Conservation (phyloP, 2,113 vertebrate genomes). For the Cyphotilapia sp. region DNA sequence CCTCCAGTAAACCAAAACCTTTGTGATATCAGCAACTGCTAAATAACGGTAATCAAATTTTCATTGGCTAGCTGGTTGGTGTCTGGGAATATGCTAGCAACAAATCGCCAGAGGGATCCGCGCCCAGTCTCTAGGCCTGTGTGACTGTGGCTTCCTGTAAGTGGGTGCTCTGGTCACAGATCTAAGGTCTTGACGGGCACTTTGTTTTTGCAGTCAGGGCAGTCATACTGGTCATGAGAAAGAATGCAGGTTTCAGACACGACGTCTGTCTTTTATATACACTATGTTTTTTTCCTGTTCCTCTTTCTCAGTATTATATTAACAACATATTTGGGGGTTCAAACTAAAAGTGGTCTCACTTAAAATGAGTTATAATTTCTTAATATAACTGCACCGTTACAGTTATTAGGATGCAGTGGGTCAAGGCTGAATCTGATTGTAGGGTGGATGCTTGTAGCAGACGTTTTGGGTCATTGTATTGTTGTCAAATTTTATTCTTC, state of each 20-base stretch:
- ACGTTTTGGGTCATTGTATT: fast-evolving
- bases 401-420: not conserved
- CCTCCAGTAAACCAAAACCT: not conserved
- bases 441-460: not conserved
- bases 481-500: not conserved
- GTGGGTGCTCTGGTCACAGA: not conserved
- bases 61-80: not conserved
- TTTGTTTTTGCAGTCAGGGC: not conserved
- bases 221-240: not conserved
- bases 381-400: not conserved
- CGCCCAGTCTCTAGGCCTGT: fast-evolving
- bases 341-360: not conserved
- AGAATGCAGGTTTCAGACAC: not conserved
- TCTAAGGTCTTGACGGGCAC: not conserved
- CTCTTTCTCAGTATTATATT: not conserved
- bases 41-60: not conserved
- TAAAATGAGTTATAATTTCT: not conserved
- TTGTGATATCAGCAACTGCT: not conserved
- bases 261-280: not conserved
- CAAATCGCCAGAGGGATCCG: not conserved
- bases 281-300: not conserved
- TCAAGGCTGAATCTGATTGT: not conserved
- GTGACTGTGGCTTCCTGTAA: not conserved
- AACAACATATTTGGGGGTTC: not conserved
- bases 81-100: not conserved